phyloP scores from a whole-genome alignment of 2,113 vertebrate genomes.

The Aplodontia rufa region DNA sequence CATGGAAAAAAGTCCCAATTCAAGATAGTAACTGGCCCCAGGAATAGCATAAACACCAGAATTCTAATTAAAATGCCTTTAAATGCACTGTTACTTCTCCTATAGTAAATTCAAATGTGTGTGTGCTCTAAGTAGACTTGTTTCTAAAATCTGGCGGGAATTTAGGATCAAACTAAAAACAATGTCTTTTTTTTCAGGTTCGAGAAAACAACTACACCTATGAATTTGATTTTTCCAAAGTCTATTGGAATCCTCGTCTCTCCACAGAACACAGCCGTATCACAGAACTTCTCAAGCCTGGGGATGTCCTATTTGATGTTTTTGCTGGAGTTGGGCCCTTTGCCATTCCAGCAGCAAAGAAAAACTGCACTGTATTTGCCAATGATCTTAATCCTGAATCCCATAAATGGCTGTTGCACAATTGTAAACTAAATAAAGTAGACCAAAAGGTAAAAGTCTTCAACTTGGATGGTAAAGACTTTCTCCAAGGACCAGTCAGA shows the following conservation, averaged over 20 bases:
- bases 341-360: slow-evolving; percentile 91
- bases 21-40: not conserved
- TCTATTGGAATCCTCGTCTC: slow-evolving; percentile 99
- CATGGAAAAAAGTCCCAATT: slow-evolving; percentile 47
- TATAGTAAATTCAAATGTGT: slow-evolving; percentile 16
- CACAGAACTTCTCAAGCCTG: slow-evolving; percentile 85
- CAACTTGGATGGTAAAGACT: slow-evolving; percentile 94
- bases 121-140: not conserved
- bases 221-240: slow-evolving; percentile 96
- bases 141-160: not conserved
- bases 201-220: slow-evolving; percentile 92
- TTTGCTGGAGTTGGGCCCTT: slow-evolving; percentile 97
- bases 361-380: slow-evolving; percentile 89
- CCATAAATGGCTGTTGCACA: slow-evolving; percentile 93
- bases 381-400: slow-evolving; percentile 98
- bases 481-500: slow-evolving; percentile 90
- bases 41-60: slow-evolving; percentile 12
- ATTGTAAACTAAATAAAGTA: slow-evolving; percentile 95
- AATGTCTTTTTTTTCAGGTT: slow-evolving; percentile 87
- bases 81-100: slow-evolving; percentile 39
- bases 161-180: slow-evolving; percentile 43
- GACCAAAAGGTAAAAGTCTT: slow-evolving; percentile 87
- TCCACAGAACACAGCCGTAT: slow-evolving; percentile 93
- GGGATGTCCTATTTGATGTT: slow-evolving; percentile 92
- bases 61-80: not conserved